Conservation (phyloP, 2,113 vertebrate genomes). For the Nesoenas mayeri region DNA sequence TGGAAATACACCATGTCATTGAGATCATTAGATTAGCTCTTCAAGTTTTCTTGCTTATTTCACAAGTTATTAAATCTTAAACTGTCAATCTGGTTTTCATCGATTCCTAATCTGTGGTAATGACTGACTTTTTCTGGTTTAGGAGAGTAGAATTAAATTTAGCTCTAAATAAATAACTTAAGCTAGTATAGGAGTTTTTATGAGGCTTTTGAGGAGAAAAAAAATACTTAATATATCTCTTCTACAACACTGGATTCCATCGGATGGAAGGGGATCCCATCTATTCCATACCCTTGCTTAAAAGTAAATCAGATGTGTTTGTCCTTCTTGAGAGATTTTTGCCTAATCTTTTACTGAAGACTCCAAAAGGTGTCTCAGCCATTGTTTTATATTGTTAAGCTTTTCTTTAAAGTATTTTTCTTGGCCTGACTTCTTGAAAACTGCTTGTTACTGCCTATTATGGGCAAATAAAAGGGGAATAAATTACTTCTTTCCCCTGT, state of each 20-base stretch:
- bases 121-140: background rate
- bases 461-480: background rate
- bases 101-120: background rate
- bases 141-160: background rate
- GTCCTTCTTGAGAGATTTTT: background rate
- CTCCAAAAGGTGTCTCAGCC: background rate
- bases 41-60: background rate
- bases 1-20: background rate
- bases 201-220: background rate
- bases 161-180: background rate
- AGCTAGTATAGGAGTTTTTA: background rate
- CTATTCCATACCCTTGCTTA: background rate
- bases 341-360: background rate
- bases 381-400: background rate
- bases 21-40: background rate
- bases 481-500: background rate
- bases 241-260: background rate
- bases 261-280: background rate
- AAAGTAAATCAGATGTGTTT: background rate
- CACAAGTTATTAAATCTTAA: background rate
- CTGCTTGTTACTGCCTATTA: background rate
- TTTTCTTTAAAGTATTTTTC: background rate
- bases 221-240: background rate
- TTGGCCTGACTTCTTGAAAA: background rate
- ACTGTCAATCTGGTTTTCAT: background rate